phyloP scores from a whole-genome alignment of 2,797 vertebrate species.

The Manis javanica region DNA sequence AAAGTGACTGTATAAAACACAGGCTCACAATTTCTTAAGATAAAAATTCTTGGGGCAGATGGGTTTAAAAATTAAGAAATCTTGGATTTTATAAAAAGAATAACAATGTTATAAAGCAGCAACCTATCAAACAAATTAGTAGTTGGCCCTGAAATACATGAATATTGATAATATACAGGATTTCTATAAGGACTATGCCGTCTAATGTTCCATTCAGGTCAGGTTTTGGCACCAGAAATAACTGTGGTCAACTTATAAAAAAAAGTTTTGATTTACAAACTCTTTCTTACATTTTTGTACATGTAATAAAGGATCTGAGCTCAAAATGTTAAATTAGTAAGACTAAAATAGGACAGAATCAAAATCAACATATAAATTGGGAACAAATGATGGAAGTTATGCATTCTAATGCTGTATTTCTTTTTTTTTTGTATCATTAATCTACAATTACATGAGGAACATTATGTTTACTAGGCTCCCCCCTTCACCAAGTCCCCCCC shows the following conservation, averaged over 20 bases:
- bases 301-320: neutral
- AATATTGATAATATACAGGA: neutral
- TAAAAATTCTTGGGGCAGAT: neutral
- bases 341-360: neutral
- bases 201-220: neutral
- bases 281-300: neutral
- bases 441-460: no score
- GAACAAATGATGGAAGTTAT: neutral
- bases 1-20: neutral
- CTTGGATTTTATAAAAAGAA: neutral
- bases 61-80: neutral
- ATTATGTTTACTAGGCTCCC: no score
- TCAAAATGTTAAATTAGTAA: neutral
- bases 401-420: neutral
- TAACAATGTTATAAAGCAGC: neutral
- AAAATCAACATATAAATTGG: neutral
- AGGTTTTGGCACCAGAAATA: neutral
- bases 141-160: neutral
- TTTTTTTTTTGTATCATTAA: no score
- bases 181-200: neutral
- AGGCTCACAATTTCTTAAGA: neutral
- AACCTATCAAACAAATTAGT: neutral
- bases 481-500: no score
- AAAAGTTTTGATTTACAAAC: neutral
- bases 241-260: neutral